Conservation (phyloP, 2,797 vertebrate genomes). For the Microctenopoma stevenorrisi region DNA sequence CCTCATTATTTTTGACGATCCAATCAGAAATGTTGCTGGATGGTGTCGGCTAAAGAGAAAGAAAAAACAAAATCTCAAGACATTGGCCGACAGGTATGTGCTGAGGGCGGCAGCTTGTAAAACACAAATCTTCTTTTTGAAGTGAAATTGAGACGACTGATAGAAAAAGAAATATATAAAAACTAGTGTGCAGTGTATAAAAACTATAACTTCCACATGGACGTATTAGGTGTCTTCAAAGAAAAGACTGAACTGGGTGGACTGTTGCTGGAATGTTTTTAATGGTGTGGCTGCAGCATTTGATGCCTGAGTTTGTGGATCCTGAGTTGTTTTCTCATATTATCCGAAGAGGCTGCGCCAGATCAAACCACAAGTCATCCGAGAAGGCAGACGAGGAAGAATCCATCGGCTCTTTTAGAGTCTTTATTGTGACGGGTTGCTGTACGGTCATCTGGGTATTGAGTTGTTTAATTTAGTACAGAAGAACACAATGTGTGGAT, state of each 20-base stretch:
- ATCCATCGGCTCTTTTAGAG: not conserved
- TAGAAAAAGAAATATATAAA: constrained; percentile 3
- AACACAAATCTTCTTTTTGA: constrained; percentile 19
- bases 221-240: constrained; percentile 60
- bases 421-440: constrained; percentile 17
- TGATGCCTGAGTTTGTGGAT: constrained; percentile 25
- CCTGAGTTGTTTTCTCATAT: constrained; percentile 35
- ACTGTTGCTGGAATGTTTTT: constrained; percentile 48
- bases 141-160: constrained; percentile 6
- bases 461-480: constrained; percentile 38
- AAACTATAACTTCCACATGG: constrained; percentile 36
- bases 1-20: not conserved
- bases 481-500: not conserved
- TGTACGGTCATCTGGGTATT: constrained; percentile 8
- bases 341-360: constrained; percentile 13
- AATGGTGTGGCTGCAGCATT: constrained; percentile 29
- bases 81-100: constrained; percentile 9
- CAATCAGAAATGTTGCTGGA: not conserved
- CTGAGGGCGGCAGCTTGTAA: constrained; percentile 31
- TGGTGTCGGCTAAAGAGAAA: not conserved
- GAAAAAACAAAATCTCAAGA: not conserved
- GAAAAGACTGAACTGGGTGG: constrained; percentile 15
- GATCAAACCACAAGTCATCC: constrained; percentile 18
- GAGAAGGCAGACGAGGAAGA: constrained; percentile 15
- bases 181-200: constrained; percentile 8